Evolutionary conservation across 2,113 vertebrate genomes (phyloP).

Genomic region (Rhegmatorhina hoffmannsi): DNA sequence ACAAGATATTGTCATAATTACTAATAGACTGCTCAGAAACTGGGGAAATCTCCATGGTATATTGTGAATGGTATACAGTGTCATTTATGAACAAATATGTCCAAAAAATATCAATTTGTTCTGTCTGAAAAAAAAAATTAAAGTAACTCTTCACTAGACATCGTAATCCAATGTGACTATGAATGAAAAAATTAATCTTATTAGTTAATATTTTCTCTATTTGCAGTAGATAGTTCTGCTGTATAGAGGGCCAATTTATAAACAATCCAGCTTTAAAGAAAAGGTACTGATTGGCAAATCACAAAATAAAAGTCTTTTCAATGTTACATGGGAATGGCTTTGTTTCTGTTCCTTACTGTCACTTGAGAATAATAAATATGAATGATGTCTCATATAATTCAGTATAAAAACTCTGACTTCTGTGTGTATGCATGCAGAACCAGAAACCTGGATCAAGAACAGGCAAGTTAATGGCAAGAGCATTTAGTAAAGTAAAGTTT

Average conservation of each 20-base stretch:
- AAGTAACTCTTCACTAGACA: neutral
- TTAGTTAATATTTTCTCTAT: neutral
- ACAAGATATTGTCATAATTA: neutral
- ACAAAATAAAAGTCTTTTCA: neutral
- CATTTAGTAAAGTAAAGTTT: neutral
- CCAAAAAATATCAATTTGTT: neutral
- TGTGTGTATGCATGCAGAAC: neutral
- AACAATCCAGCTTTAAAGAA: neutral
- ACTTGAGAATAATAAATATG: neutral
- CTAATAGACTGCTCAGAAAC: neutral
- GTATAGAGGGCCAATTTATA: fast-evolving
- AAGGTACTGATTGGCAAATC: neutral
- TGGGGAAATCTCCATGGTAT: neutral
- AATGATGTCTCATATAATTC: neutral
- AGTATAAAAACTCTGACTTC: neutral
- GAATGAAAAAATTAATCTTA: neutral
- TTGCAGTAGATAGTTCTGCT: neutral
- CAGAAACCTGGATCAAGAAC: neutral
- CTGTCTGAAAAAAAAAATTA: neutral
- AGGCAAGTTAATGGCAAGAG: neutral
- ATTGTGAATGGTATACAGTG: neutral
- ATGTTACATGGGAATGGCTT: neutral
- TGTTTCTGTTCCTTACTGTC: neutral
- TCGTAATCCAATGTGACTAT: neutral
- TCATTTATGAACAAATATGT: neutral